Percentiles rank a stretch among this genome's conserved stretches.
Evolutionary conservation across 2,888 invertebrate species (phyloP).

Genomic region (Meliscaeva auricollis): DNA sequence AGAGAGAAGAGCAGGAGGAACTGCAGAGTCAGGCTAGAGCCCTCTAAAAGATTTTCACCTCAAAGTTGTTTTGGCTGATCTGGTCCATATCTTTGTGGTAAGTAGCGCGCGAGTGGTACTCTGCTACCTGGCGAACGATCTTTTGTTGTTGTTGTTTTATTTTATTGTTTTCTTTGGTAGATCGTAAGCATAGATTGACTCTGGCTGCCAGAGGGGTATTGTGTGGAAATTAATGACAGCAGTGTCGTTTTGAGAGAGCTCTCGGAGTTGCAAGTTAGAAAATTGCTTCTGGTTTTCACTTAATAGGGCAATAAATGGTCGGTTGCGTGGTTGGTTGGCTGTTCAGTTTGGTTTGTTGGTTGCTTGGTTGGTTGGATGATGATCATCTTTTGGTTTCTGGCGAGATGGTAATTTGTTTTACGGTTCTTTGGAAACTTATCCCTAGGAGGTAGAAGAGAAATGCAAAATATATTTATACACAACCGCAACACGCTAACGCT

Average conservation of each 20-base stretch:
- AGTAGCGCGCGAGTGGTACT: conserved; percentile 49
- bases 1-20: conserved; percentile 5
- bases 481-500: conserved; percentile 1
- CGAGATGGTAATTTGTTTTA: conserved; percentile 67
- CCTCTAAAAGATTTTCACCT: conserved; percentile 64
- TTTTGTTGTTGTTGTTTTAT: conserved; percentile 31
- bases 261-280: conserved; percentile 60
- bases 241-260: conserved; percentile 59
- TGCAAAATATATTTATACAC: not conserved
- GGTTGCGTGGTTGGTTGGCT: conserved; percentile 38
- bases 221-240: conserved; percentile 71
- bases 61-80: conserved; percentile 40
- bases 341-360: not conserved
- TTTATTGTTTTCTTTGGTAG: conserved; percentile 42
- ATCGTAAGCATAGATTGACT: conserved; percentile 66
- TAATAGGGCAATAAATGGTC: conserved; percentile 69
- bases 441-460: conserved; percentile 38
- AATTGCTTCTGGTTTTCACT: conserved; percentile 75
- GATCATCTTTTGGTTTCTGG: conserved; percentile 33
- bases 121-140: conserved; percentile 35
- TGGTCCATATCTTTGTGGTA: conserved; percentile 60
- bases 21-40: not conserved
- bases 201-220: conserved; percentile 52
- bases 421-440: conserved; percentile 61
- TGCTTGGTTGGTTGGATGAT: conserved; percentile 29